phyloP scores from a whole-genome alignment of 2,797 vertebrate genomes.

The Mormyrus proboscirostris region DNA sequence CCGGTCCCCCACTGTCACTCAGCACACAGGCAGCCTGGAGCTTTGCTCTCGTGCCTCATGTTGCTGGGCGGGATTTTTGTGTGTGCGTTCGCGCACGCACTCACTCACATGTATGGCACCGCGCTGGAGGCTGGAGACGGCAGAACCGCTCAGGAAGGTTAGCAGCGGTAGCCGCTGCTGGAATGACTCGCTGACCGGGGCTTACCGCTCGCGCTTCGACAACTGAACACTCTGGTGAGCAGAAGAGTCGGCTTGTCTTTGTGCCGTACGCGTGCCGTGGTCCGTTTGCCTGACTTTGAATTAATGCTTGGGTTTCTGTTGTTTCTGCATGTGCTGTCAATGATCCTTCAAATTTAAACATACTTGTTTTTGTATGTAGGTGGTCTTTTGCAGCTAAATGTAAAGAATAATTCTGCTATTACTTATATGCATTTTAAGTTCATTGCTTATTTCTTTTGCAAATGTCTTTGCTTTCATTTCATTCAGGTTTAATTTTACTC shows the following conservation, averaged over 20 bases:
- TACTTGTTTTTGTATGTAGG: not conserved
- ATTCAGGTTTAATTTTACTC: not conserved
- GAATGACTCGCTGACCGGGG: constrained; percentile 3
- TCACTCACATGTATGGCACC: not conserved
- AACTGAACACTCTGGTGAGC: not conserved
- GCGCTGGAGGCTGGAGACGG: not conserved
- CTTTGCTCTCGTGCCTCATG: not conserved
- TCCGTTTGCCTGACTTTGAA: not conserved
- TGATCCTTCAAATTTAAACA: not conserved
- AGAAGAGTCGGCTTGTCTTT: not conserved
- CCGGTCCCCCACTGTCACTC: not conserved
- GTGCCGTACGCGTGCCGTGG: not conserved
- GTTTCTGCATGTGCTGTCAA: not conserved
- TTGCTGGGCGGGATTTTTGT: not conserved
- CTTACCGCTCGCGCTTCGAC: not conserved
- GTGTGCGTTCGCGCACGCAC: not conserved
- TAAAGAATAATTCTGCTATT: not conserved
- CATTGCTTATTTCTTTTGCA: not conserved
- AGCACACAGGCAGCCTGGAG: not conserved
- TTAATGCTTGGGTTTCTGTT: not conserved
- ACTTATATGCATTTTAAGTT: not conserved
- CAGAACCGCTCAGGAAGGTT: constrained; percentile 1
- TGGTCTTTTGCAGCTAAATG: not conserved
- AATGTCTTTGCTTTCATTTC: not conserved
- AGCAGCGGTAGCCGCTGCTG: not conserved